phyloP scores from a whole-genome alignment of 2,113 vertebrate genomes.

The Prionailurus bengalensis region DNA sequence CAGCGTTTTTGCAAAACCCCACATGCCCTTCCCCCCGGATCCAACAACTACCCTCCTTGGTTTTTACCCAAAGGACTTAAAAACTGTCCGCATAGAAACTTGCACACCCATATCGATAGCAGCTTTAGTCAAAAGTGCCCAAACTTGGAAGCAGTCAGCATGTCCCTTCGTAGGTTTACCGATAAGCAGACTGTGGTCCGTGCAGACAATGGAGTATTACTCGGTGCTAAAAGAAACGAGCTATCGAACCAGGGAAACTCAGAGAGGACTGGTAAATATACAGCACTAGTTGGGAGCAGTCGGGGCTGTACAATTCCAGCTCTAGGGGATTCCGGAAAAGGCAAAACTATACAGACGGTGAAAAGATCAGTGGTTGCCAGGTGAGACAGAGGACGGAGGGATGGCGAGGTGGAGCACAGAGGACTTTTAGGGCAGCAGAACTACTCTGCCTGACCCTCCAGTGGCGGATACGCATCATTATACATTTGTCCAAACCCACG shows the following conservation, averaged over 20 bases:
- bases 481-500: neutral
- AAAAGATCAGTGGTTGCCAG: neutral
- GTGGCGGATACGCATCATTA: rapidly evolving
- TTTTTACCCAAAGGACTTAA: neutral
- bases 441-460: neutral
- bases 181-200: neutral
- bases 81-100: neutral
- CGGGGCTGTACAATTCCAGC: neutral
- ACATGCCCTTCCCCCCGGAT: too few relatives aligned
- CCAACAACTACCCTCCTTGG: neutral
- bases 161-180: neutral
- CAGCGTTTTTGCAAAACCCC: neutral
- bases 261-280: neutral
- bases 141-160: neutral
- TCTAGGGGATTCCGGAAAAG: neutral
- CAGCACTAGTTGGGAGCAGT: neutral
- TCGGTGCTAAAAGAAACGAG: neutral
- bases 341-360: neutral
- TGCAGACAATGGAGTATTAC: neutral
- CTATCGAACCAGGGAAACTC: neutral
- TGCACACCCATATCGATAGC: neutral
- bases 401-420: neutral
- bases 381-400: rapidly evolving
- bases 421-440: neutral
- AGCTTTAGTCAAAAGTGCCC: too few relatives aligned